A percentile compares a stretch with the other conserved stretches of the same genome.
Evolutionary conservation across 2,113 vertebrate species (phyloP).

Genomic region (Glareola pratincola): DNA sequence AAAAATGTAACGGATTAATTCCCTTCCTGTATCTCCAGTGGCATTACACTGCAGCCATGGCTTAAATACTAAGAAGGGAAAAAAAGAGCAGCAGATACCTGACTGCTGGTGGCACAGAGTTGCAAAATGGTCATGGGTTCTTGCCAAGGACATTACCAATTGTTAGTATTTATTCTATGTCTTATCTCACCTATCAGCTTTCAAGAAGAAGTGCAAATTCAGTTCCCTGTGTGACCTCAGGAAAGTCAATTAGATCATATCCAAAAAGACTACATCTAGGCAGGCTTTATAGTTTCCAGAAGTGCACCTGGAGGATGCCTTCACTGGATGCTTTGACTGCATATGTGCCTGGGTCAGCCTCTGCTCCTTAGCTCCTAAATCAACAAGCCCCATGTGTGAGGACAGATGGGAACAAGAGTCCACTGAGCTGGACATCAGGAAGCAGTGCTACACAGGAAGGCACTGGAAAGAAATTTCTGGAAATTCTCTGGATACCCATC

Average conservation of each 20-base stretch:
- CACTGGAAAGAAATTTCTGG: background rate
- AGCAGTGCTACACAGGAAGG: background rate
- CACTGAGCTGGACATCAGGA: background rate
- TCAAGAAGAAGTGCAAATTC: background rate
- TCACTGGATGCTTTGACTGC: background rate
- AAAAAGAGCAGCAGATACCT: background rate
- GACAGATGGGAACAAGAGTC: background rate
- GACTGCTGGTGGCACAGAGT: background rate
- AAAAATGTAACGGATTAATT: background rate
- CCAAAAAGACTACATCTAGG: background rate
- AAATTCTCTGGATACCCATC: background rate
- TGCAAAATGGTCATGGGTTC: background rate
- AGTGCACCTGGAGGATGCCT: background rate
- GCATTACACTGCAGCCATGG: background rate
- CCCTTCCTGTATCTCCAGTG: background rate
- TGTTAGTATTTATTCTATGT: background rate
- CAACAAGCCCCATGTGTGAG: background rate
- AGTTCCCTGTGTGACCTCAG: background rate
- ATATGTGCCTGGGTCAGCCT: background rate
- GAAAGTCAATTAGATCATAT: background rate
- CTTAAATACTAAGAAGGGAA: background rate
- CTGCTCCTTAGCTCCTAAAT: background rate
- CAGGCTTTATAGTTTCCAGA: background rate
- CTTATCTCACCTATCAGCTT: background rate
- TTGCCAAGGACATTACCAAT: background rate